Evolutionary conservation across 1,140 invertebrate genomes (phyloP).

Genomic region (Scylla paramamosain): DNA sequence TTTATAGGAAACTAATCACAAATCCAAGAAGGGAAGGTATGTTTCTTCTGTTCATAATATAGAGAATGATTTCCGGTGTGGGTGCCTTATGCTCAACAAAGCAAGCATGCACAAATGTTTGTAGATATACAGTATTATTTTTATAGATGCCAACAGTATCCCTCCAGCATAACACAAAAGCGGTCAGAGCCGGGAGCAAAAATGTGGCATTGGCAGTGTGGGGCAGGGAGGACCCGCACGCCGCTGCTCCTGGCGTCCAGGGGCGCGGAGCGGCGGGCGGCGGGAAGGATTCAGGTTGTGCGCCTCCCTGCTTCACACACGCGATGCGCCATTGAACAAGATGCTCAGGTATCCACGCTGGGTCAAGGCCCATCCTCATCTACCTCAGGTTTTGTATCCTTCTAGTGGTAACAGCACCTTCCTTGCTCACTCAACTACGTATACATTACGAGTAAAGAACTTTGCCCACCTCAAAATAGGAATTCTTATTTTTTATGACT

Average conservation of each 20-base stretch:
- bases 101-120: slow-evolving; percentile 76
- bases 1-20: slow-evolving; percentile 75
- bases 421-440: slow-evolving; percentile 56
- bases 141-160: slow-evolving; percentile 74
- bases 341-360: slow-evolving; percentile 71
- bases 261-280: background rate
- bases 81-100: slow-evolving; percentile 77
- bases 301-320: slow-evolving; percentile 60
- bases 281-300: background rate
- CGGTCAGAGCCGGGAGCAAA: slow-evolving; percentile 72
- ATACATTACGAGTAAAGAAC: slow-evolving; percentile 4
- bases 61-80: slow-evolving; percentile 75
- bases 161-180: slow-evolving; percentile 70
- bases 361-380: slow-evolving; percentile 61
- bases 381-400: slow-evolving; percentile 74
- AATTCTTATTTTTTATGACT: slow-evolving; percentile 30
- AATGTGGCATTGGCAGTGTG: background rate
- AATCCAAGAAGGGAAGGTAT: slow-evolving; percentile 72
- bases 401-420: slow-evolving; percentile 74
- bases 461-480: slow-evolving; percentile 38
- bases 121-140: slow-evolving; percentile 77
- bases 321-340: slow-evolving; percentile 58
- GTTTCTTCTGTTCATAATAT: slow-evolving; percentile 72
- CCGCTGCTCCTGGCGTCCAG: background rate
- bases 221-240: background rate